Percentiles rank a stretch among this genome's conserved stretches.
These are phyloP conservation scores for Setipinna tenuifilis DNA, from an alignment of 2,797 vertebrate genomes.

Conservation along the genomic window DNA sequence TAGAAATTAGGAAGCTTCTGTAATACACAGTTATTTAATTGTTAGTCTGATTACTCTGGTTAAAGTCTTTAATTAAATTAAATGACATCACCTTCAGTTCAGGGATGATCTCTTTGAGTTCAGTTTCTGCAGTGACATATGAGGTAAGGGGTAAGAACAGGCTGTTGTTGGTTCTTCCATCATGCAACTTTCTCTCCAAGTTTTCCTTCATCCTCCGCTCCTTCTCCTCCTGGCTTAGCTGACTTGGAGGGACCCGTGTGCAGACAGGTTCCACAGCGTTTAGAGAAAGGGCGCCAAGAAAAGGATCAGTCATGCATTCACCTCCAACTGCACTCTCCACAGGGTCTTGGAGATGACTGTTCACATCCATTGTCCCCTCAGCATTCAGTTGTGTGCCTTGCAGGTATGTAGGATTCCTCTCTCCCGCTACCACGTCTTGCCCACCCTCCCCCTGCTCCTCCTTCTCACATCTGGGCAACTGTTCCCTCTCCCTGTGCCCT, in stretches of 20 bases:
- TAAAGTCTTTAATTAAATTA: too few relatives aligned
- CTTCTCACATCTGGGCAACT: too few relatives aligned
- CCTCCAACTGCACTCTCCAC: conserved; percentile 49
- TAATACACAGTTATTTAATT: too few relatives aligned
- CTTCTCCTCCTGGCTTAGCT: conserved; percentile 79
- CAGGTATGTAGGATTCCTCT: not conserved
- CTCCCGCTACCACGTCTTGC: not conserved
- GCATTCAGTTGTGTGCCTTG: not conserved
- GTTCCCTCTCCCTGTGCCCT: not conserved
- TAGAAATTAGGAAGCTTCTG: too few relatives aligned
- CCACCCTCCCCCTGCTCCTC: not conserved
- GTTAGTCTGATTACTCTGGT: too few relatives aligned
- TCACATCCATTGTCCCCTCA: conserved; percentile 40
- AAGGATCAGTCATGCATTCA: conserved; percentile 48
- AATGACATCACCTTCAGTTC: conserved; percentile 94
- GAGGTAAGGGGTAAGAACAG: conserved; percentile 90
- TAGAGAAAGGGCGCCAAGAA: conserved; percentile 76
- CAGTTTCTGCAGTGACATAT: conserved; percentile 88
- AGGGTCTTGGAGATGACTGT: conserved; percentile 32
- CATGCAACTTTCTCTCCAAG: conserved; percentile 77
- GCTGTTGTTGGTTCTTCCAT: conserved; percentile 55
- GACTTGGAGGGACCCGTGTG: conserved; percentile 63
- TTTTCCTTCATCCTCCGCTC: conserved; percentile 81
- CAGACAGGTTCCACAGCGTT: conserved; percentile 71
- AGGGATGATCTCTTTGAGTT: conserved; percentile 85